These are phyloP conservation scores for Thecocarcelia acutangulata DNA, from an alignment of 2,888 invertebrate genomes.

Conservation along the genomic window DNA sequence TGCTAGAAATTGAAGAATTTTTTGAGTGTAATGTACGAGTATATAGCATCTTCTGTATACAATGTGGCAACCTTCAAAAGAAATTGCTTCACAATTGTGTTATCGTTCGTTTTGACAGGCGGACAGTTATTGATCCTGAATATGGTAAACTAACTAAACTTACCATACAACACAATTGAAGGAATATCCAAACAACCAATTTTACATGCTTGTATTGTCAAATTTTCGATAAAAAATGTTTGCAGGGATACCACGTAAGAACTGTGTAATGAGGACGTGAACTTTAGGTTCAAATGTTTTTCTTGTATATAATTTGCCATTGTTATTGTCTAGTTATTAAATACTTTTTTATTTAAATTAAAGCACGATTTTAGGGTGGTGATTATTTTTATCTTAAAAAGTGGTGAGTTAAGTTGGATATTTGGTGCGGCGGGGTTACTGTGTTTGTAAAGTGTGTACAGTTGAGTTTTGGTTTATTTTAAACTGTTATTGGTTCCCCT, in stretches of 20 bases:
- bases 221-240: not conserved
- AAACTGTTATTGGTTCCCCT: too few relatives aligned
- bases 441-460: slow-evolving; percentile 31
- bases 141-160: too few relatives aligned
- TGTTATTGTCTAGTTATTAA: slow-evolving; percentile 56
- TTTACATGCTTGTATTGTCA: too few relatives aligned
- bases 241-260: not conserved
- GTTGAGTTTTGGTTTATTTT: slow-evolving; percentile 15
- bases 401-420: slow-evolving; percentile 52
- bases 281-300: slow-evolving; percentile 19
- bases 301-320: slow-evolving; percentile 13
- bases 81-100: too few relatives aligned
- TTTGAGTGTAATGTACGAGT: too few relatives aligned
- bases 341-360: slow-evolving; percentile 55
- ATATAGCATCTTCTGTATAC: too few relatives aligned
- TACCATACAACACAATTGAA: too few relatives aligned
- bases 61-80: too few relatives aligned
- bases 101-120: too few relatives aligned
- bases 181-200: too few relatives aligned
- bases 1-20: too few relatives aligned
- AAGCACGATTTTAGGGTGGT: slow-evolving; percentile 64
- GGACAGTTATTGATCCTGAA: too few relatives aligned
- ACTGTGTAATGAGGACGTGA: slow-evolving; percentile 19
- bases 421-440: not conserved
- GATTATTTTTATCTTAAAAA: slow-evolving; percentile 26